A percentile compares a stretch with the other conserved stretches of the same genome.
Evolutionary conservation across 2,113 vertebrate species (phyloP).

Genomic region (Meriones unguiculatus): DNA sequence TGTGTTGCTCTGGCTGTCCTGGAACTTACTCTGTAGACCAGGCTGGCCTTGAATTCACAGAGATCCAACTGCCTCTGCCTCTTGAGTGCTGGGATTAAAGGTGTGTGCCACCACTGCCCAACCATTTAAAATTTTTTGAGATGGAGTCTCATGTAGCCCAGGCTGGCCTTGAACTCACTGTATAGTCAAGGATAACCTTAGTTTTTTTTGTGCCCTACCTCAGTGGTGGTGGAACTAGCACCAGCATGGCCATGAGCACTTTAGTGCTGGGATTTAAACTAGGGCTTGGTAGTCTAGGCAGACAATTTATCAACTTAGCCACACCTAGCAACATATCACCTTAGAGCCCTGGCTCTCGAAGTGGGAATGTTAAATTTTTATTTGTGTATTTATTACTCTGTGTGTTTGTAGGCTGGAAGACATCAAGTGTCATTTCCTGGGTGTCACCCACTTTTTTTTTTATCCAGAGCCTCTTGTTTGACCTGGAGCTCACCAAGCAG

Average conservation of each 20-base stretch:
- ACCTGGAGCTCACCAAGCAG: too few relatives aligned
- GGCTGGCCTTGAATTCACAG: too few relatives aligned
- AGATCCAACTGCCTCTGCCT: too few relatives aligned
- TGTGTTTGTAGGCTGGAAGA: not conserved
- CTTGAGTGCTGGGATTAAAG: too few relatives aligned
- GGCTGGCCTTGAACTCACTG: not conserved
- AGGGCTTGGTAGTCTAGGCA: not conserved
- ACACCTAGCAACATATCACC: too few relatives aligned
- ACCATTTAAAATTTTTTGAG: not conserved
- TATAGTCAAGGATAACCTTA: not conserved
- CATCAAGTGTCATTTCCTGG: not conserved
- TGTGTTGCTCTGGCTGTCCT: too few relatives aligned
- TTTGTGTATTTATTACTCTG: not conserved
- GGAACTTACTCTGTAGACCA: too few relatives aligned
- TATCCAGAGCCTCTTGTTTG: not conserved
- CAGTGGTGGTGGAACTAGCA: not conserved
- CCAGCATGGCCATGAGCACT: not conserved
- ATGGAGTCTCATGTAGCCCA: not conserved
- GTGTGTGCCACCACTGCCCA: too few relatives aligned
- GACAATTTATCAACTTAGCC: too few relatives aligned
- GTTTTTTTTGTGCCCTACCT: not conserved
- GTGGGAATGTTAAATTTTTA: not conserved
- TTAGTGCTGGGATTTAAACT: not conserved
- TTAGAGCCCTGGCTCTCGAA: not conserved
- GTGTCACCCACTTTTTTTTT: not conserved